Base-by-base conservation (phyloP, 2,113 vertebrate species). In the Rhinopomastus cyanomelas region DNA sequence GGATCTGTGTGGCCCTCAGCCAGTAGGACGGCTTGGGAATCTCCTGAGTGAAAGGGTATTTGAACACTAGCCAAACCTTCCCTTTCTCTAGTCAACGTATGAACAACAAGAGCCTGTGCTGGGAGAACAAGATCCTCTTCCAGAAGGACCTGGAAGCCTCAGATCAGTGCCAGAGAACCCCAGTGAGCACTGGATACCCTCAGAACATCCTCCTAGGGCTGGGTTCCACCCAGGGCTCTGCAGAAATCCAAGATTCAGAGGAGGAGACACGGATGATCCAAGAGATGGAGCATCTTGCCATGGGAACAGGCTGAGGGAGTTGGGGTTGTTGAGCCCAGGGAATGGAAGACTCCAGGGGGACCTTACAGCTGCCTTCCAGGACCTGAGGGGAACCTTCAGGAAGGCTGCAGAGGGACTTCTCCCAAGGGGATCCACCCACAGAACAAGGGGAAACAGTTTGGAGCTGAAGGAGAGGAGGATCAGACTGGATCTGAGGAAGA, bases 21-120 rank as follows among this genome's bases (percentile, higher is more conserved):
- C 39, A 6, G 6, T 20, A 66, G 26, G 42, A 30, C 3, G 34
- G 21, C 15, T 60, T 81, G 57, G 27, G 59, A 90, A 49, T 23
- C 37, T 82, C 49, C 51, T 66, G 20, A 37, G 44, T 48, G 73
- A 56, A 66, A 59, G 20, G 23, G 2, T 8, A 20, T 23, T 48
- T 27, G n/a, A 44, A 26, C 0, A 0, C 25, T 34, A 49, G 13
- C 39, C 49, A 48, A 17, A 66, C 3, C 37, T 3, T 37, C 59
- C 76, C 26, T 65, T 4, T 17, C 42, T 65, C 48, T 79, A n/a
- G 39, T 11, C 73, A 65, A 2, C 19, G 37, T 9, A 37, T 8
- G 32, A 57, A 21, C 23, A 62, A 51, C 8, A 16, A 32, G 21
- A 52, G 11, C 22, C 12, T 44, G 9, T 20, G 8, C 57, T 23